Conservation (phyloP, 2,113 vertebrate species). For the Columba livia region DNA sequence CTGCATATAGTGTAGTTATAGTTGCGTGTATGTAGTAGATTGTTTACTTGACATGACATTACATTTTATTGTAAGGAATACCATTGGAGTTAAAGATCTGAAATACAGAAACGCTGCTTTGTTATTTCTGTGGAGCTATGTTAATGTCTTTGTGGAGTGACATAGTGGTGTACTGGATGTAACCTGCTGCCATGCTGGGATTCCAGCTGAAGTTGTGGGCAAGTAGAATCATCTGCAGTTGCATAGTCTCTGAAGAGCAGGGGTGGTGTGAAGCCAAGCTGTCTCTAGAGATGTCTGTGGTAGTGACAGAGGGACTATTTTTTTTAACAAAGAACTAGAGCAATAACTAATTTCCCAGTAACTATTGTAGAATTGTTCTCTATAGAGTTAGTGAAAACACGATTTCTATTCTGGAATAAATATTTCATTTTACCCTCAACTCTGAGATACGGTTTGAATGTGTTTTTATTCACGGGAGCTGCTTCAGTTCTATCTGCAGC, state of each 20-base stretch:
- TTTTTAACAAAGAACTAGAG: background rate
- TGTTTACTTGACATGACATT: background rate
- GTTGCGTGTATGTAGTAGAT: background rate
- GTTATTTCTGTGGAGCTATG: background rate
- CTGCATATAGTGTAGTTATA: background rate
- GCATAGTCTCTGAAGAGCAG: background rate
- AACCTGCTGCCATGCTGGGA: fast-evolving
- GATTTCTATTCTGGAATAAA: background rate
- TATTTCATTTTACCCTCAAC: background rate
- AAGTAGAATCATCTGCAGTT: background rate
- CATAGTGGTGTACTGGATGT: background rate
- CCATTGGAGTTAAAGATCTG: background rate
- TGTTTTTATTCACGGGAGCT: background rate
- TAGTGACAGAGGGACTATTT: background rate
- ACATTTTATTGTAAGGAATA: background rate
- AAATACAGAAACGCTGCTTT: background rate
- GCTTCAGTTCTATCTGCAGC: background rate
- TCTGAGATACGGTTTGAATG: background rate
- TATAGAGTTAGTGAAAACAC: background rate
- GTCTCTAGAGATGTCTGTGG: background rate
- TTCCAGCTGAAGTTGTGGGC: background rate
- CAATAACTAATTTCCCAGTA: background rate
- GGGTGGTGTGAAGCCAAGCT: background rate
- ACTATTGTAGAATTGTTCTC: background rate
- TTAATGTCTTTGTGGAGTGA: background rate